Base-by-base conservation (phyloP, 2,888 invertebrate species). In the Gari tellinella region DNA sequence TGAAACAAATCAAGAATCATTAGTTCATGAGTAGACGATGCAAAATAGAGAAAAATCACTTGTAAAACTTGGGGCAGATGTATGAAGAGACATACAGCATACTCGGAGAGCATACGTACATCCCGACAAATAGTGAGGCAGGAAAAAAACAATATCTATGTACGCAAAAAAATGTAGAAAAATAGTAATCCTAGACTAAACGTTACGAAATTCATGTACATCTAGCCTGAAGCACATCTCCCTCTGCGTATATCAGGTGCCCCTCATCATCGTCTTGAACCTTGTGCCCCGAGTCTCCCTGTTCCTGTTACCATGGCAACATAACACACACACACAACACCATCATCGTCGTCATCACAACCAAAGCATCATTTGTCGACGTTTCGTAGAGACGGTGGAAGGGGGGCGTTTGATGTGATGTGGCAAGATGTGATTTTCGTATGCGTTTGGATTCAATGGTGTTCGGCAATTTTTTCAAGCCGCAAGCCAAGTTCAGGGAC, bases 241-340 rank as follows among this genome's bases (percentile, higher is more conserved):
- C 99, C 94, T 95, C 95, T 94, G 96, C 96, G 96, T 99, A 99
- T 94, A 99, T 96, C 94, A 99, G 97, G 94, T 99, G 99, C 94
- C 99, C 99, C 94, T 99, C 99, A 94, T 96, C 96, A 95, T 99
- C 99, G 95, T 99, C 91, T 95, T 97, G 97, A 94, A 99, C 96
- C 94, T 97, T 96, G 93, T 97, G 96, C 93, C 95, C 83, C 69
- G 83, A 64, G 46, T 74, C 80, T 58, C 76, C 82, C 60, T 52
- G 65, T 52, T 76, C 72, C 74, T 78, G 73, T 70, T 43, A 26
- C 72, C 68, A 61, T 41, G 62, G 58, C 67, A 69, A 66, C 72
- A 63, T 67, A 53, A 31, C 51, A 45, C 31, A 31, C 31, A 31
- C 31, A 31, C 31, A 31, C 10, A 43, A 14, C 40, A 40, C 40